A percentile compares a stretch with the other conserved stretches of the same genome.
These are phyloP conservation scores for Tetropium fuscum DNA, from an alignment of 2,888 invertebrate species.

Conservation along the genomic window DNA sequence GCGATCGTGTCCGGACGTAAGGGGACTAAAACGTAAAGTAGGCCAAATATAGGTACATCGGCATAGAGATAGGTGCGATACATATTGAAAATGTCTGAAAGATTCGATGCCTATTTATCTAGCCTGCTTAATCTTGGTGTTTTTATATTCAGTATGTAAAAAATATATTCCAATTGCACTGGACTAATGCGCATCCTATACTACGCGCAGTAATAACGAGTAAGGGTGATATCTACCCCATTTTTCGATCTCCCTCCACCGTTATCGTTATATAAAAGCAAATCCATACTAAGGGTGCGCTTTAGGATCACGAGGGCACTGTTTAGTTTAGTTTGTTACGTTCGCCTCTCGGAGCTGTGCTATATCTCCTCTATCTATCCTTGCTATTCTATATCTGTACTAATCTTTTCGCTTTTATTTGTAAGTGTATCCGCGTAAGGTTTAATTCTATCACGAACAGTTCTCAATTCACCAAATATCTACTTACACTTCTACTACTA, in stretches of 20 bases:
- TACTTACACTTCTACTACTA: not conserved
- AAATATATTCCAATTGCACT: conserved; percentile 1
- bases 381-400: conserved; percentile 46
- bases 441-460: conserved; percentile 16
- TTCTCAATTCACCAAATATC: not conserved
- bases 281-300: conserved; percentile 63
- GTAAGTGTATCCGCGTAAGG: conserved; percentile 40
- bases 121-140: no score
- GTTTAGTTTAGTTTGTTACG: conserved; percentile 67
- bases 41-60: no score
- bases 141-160: no score
- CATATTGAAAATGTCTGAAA: no score
- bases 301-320: conserved; percentile 71
- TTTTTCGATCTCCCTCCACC: conserved; percentile 45
- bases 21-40: no score
- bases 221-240: conserved; percentile 49
- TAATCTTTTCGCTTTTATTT: conserved; percentile 44
- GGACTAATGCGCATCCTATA: conserved; percentile 47
- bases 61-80: no score
- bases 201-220: conserved; percentile 40
- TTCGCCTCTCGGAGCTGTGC: conserved; percentile 60
- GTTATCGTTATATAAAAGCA: conserved; percentile 66
- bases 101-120: no score
- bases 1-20: no score
- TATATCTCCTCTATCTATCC: conserved; percentile 65